phyloP scores from a whole-genome alignment of 2,888 invertebrate genomes.

The Sinelater perroti region DNA sequence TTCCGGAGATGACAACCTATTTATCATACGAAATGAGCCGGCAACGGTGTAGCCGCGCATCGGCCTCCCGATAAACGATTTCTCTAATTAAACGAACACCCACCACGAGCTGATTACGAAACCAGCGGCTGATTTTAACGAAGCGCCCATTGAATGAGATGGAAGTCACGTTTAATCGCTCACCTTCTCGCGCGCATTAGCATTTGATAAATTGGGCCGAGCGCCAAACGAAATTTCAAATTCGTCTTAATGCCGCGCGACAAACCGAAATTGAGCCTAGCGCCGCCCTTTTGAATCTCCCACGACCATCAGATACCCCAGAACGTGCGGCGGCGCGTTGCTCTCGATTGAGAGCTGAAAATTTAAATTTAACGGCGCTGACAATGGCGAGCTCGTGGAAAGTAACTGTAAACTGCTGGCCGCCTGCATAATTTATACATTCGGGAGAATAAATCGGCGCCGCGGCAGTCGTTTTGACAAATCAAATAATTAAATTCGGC shows the following conservation, averaged over 20 bases:
- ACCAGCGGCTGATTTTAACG: slow-evolving; percentile 9
- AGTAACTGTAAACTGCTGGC: neutral
- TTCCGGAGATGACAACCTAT: no score
- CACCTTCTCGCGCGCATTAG: neutral
- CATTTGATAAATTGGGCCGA: slow-evolving; percentile 5
- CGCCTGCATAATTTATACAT: no score
- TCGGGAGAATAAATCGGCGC: no score
- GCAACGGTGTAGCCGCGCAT: neutral
- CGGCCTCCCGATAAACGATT: neutral
- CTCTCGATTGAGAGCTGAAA: no score
- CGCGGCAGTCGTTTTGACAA: slow-evolving; percentile 5
- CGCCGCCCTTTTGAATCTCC: no score
- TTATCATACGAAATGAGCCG: no score
- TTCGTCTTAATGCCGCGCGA: neutral
- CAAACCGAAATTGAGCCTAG: neutral
- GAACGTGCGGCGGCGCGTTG: no score
- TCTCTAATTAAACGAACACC: slow-evolving; percentile 10
- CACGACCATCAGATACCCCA: no score
- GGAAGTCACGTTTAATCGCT: neutral
- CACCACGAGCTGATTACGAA: slow-evolving; percentile 2
- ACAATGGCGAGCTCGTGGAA: neutral
- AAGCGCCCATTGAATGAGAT: slow-evolving; percentile 6
- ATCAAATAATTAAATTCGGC: slow-evolving; percentile 12
- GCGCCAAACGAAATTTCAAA: neutral
- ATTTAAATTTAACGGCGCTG: neutral